Evolutionary conservation across 2,797 vertebrate species (phyloP), one percentile per base, ranked within the genome.

Genomic region (Sitta carolinensis): DNA sequence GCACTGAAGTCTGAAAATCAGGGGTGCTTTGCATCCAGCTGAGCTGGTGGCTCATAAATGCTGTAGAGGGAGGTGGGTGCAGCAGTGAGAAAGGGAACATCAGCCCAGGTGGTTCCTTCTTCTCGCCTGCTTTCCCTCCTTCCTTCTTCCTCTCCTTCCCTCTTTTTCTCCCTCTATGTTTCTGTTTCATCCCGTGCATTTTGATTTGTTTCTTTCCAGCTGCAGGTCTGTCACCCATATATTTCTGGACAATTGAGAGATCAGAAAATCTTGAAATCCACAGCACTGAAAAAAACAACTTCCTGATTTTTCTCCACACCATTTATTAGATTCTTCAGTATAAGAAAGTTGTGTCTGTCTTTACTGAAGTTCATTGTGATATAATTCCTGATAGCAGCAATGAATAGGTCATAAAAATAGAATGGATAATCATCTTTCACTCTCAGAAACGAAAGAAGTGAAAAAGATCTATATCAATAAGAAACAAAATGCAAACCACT

Each of bases 291-390:
- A 32, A 89, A 50, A 88, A 75, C 11, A 21, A 61, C 61, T 97
- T 97, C 76, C 85, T 93, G 75, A 11, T 38, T 73, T 64, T 70
- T 51, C 32, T 22, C 75, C 74, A 47, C 43, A 21, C 30, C 30
- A 45, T 74, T 66, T 89, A 63, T 92, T 76, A 62, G 21, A 18
- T 81, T 93, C 74, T 68, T 95, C 73, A 83, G 25, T 89, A 95
- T 55, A 90, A 94, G 84, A 88, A 94, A 95, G 70, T 40, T 30
- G 50, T 68, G 25, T 45, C 50, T 79, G 50, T 87, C 62, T 86
- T 91, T 89, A 43, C 34, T 68, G 77, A 78, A 78, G 67, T 87
- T 87, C 27, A 58, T 51, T 76, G 27, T 74, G 67, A 29, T 84
- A 58, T 59, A 6, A 51, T 61, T 89, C 54, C 42, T 69, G 72